A percentile compares a stretch with the other conserved stretches of the same genome.
phyloP scores from a whole-genome alignment of 1,140 invertebrate species.

The Ceratosolen fusciceps region DNA sequence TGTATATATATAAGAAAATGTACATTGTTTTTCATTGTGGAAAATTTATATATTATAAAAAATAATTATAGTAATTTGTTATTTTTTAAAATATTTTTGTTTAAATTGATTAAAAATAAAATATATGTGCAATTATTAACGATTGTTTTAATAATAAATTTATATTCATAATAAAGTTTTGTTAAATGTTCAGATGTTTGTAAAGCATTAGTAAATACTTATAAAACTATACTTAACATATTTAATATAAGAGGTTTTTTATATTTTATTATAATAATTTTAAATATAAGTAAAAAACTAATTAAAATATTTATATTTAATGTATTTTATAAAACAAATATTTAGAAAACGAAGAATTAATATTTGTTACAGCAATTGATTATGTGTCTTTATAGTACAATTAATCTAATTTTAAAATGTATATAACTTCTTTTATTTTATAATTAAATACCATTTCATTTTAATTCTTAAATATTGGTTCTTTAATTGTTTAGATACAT shows the following conservation, averaged over 20 bases:
- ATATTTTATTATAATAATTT: slow-evolving; percentile 23
- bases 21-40: background rate
- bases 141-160: background rate
- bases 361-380: slow-evolving; percentile 40
- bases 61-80: background rate
- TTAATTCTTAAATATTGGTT: too few species aligned
- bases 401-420: too few species aligned
- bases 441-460: too few species aligned
- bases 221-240: background rate
- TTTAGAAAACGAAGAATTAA: background rate
- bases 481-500: too few species aligned
- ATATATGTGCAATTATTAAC: background rate
- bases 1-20: background rate
- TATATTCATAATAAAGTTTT: background rate
- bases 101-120: background rate
- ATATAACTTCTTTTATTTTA: too few species aligned
- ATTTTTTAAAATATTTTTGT: background rate
- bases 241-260: background rate
- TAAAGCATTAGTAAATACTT: background rate
- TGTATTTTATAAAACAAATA: slow-evolving; percentile 16
- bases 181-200: background rate
- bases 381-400: slow-evolving; percentile 31
- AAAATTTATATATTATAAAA: background rate
- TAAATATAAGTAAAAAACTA: slow-evolving; percentile 27
- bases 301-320: slow-evolving; percentile 32